These are phyloP conservation scores for Melinaea menophilus DNA, from an alignment of 2,888 invertebrate genomes.

Conservation along the genomic window DNA sequence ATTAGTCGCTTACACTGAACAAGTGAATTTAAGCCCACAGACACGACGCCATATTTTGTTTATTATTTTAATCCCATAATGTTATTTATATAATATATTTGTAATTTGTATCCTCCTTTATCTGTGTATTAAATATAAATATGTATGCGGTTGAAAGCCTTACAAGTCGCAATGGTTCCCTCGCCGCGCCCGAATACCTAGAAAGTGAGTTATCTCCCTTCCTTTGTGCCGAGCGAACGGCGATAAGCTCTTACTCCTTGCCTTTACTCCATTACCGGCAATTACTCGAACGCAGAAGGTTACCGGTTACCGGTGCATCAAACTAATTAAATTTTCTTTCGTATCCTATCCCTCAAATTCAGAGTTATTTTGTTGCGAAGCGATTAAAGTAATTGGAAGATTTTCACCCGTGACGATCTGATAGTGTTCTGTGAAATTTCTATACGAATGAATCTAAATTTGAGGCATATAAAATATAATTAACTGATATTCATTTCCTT, in stretches of 20 bases:
- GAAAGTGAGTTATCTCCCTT: slow-evolving; percentile 34
- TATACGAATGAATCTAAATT: background rate
- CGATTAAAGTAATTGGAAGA: background rate
- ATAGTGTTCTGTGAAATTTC: background rate
- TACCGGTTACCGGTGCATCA: slow-evolving; percentile 21
- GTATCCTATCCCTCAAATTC: background rate
- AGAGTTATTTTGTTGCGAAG: slow-evolving; percentile 7
- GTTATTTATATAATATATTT: slow-evolving; percentile 6
- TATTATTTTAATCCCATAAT: slow-evolving; percentile 12
- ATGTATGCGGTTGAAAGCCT: slow-evolving; percentile 16
- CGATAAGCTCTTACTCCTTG: slow-evolving; percentile 67
- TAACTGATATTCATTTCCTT: background rate
- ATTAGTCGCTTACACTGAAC: slow-evolving; percentile 41
- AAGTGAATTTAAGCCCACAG: slow-evolving; percentile 2
- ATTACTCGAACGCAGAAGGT: slow-evolving; percentile 35
- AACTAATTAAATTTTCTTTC: slow-evolving; percentile 27
- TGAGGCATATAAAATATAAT: background rate
- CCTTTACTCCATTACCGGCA: slow-evolving; percentile 54
- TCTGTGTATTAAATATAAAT: background rate
- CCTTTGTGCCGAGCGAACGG: slow-evolving; percentile 38
- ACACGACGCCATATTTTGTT: slow-evolving; percentile 18
- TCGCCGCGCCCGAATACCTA: slow-evolving; percentile 23
- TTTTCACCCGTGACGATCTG: slow-evolving; percentile 1
- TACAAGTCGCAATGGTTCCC: slow-evolving; percentile 21
- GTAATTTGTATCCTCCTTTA: too few relatives aligned